These are phyloP conservation scores for Musca vetustissima DNA, from an alignment of 1,140 invertebrate species.

Conservation along the genomic window DNA sequence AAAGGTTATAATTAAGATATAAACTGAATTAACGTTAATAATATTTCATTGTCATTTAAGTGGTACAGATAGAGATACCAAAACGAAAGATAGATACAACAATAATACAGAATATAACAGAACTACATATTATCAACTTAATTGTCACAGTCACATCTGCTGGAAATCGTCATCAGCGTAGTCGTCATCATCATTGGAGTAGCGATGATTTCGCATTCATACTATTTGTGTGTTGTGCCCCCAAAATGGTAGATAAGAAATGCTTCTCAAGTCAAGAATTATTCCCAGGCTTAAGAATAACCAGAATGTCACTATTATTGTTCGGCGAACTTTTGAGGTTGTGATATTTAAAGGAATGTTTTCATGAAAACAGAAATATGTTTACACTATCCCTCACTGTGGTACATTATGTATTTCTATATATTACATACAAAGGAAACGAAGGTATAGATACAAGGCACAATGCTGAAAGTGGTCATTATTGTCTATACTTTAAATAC, in stretches of 20 bases:
- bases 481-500: too few relatives aligned
- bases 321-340: neutral
- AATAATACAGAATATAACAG: too few relatives aligned
- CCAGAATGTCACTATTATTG: neutral
- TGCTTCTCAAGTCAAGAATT: neutral
- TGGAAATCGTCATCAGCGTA: neutral
- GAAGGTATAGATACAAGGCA: too few relatives aligned
- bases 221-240: too few relatives aligned
- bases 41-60: slow-evolving; percentile 35
- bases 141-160: too few relatives aligned
- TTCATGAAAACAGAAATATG: too few relatives aligned
- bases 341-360: neutral
- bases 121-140: too few relatives aligned
- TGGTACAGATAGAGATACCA: neutral
- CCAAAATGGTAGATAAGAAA: slow-evolving; percentile 7
- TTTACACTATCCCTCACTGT: too few relatives aligned
- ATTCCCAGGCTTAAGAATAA: slow-evolving; percentile 3
- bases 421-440: too few relatives aligned
- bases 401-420: too few relatives aligned
- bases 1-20: slow-evolving; percentile 54
- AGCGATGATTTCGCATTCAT: neutral
- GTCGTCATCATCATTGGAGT: neutral
- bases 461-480: too few relatives aligned
- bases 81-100: too few relatives aligned
- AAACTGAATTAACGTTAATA: slow-evolving; percentile 54